Conservation (phyloP, 2,797 vertebrate genomes). For the Masticophis lateralis region DNA sequence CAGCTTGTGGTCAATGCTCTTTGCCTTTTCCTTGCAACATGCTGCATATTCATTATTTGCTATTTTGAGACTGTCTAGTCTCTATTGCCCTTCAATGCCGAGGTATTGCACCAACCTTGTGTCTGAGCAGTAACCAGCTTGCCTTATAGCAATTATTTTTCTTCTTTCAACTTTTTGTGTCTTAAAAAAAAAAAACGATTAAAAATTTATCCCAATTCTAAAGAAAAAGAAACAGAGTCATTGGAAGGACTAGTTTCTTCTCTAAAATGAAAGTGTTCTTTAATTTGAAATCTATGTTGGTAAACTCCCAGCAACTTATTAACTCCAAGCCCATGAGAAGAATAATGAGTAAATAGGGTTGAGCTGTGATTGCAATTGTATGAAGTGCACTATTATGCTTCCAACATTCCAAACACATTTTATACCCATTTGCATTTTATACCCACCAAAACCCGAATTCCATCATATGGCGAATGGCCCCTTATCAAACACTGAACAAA, state of each 20-base stretch:
- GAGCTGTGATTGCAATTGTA: not conserved
- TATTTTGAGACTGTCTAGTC: not conserved
- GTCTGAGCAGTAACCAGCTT: not conserved
- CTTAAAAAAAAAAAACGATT: too few species aligned
- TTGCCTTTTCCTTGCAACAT: not conserved
- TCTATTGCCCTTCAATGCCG: not conserved
- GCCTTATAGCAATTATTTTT: not conserved
- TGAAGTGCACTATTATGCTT: not conserved
- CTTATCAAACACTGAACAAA: not conserved
- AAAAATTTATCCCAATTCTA: not conserved
- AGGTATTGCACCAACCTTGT: not conserved
- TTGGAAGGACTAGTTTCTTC: not conserved
- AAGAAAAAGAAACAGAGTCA: not conserved
- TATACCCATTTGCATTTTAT: not conserved
- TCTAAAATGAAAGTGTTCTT: not conserved
- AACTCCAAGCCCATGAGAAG: not conserved
- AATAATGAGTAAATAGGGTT: not conserved
- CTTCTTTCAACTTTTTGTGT: not conserved
- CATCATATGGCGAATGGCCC: not conserved
- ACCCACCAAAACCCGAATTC: not conserved
- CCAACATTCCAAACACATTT: not conserved
- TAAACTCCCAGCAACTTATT: not conserved
- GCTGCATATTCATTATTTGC: not conserved
- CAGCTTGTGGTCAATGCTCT: not conserved
- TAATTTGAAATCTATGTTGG: not conserved